Conservation (phyloP, 1,140 invertebrate genomes). For the Cardiocondyla obscurior region DNA sequence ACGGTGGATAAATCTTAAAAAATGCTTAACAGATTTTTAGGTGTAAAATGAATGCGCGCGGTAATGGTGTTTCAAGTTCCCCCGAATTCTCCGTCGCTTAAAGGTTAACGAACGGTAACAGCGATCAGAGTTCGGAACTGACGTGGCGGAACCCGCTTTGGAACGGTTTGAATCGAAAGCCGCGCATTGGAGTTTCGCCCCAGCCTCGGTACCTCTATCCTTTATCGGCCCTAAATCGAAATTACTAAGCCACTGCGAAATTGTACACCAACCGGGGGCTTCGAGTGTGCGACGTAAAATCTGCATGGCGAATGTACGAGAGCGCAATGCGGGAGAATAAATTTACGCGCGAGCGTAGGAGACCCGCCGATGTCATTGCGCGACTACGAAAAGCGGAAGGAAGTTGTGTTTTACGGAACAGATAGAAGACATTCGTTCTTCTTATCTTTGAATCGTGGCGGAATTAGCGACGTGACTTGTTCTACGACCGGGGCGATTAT, state of each 20-base stretch:
- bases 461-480: background rate
- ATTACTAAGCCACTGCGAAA: slow-evolving; percentile 55
- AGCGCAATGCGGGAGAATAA: slow-evolving; percentile 23
- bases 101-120: slow-evolving; percentile 57
- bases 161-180: slow-evolving; percentile 54
- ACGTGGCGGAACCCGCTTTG: slow-evolving; percentile 51
- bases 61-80: slow-evolving; percentile 22
- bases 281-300: slow-evolving; percentile 41
- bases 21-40: background rate
- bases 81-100: slow-evolving; percentile 34
- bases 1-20: background rate
- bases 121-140: slow-evolving; percentile 56
- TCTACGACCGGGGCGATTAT: background rate
- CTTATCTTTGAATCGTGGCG: background rate
- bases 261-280: slow-evolving; percentile 27
- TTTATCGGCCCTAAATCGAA: slow-evolving; percentile 56
- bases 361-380: slow-evolving; percentile 24
- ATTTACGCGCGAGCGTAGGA: background rate
- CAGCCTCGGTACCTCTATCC: slow-evolving; percentile 30
- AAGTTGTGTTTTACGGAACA: slow-evolving; percentile 8
- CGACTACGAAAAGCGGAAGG: background rate
- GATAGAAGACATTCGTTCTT: background rate
- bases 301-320: slow-evolving; percentile 29
- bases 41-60: slow-evolving; percentile 3
- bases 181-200: slow-evolving; percentile 42